Evolutionary conservation across 2,113 vertebrate genomes (phyloP), one percentile per base, ranked within the genome.

Genomic region (Dermatemys mawii): DNA sequence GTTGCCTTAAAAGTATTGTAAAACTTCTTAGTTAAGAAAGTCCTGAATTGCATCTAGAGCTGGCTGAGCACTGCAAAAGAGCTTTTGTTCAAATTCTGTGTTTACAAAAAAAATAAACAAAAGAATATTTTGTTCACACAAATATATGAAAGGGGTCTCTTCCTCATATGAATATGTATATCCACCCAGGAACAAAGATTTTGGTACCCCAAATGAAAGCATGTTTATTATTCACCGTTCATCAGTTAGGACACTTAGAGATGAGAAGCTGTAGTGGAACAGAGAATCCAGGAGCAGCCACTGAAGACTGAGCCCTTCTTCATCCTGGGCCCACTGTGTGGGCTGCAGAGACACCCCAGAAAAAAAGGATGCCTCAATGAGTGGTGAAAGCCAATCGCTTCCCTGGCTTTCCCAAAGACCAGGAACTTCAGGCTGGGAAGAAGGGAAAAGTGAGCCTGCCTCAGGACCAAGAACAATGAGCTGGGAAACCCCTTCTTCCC

Each of bases 111-210:
- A 67, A 35, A n/a, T 90, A 86, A 84, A 86, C 35, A 89, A 82
- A 93, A 92, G 14, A 86, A 95, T 89, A 11, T 17, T 63, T 92
- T 1, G 1, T 86, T 95, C 49, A 90, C 89, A 91, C 85, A 94
- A 93, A 86, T 88, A 91, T 91, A 84, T 93, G 41, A 50, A 57
- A n/a, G 11, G 73, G 92, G n/a, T 38, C 16, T 84, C 32, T 67
- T 67, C 35, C 21, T n/a, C 8, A 5, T 4, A 75, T 44, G 5
- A 26, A 24, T 75, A 44, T 41, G 19, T 26, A 44, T 27, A 75
- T 11, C 38, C 22, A 75, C 22, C 26, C 38, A 75, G 22, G 12
- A 75, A 26, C 41, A 75, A 75, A 75, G 27, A 60, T 35, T 35
- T 60, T 4, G 3, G 13, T 60, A 60, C 8, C 6, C 29, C 29